These are phyloP conservation scores for Oikopleura albicans DNA, from an alignment of 23 tunicate genomes.

Conservation along the genomic window DNA sequence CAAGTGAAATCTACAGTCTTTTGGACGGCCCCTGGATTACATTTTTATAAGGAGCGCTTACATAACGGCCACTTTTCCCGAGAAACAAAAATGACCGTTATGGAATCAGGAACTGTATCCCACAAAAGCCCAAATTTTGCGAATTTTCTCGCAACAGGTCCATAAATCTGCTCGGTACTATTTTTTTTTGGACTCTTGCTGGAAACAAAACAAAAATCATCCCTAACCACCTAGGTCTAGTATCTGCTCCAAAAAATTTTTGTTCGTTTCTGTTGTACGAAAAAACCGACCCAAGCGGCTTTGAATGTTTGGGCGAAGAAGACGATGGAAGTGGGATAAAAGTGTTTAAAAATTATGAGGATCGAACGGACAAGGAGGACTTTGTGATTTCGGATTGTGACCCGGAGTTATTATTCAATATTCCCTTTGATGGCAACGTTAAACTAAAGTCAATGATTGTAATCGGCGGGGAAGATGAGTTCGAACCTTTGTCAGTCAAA, in stretches of 20 bases:
- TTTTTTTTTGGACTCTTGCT: no score
- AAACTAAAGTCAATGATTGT: constrained; percentile 58
- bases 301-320: constrained; percentile 56
- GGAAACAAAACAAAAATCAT: no score
- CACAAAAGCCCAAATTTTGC: no score
- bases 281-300: background rate
- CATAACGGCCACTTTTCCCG: no score
- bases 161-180: no score
- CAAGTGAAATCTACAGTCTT: no score
- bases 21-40: background rate
- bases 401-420: constrained; percentile 72
- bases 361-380: constrained; percentile 33
- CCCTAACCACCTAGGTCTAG: no score
- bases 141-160: no score
- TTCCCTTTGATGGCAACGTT: constrained; percentile 80
- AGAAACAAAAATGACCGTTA: no score
- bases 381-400: constrained; percentile 71
- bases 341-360: constrained; percentile 78
- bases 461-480: constrained; percentile 62
- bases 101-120: no score
- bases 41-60: no score
- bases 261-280: background rate
- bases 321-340: constrained; percentile 51
- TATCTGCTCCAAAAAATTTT: no score
- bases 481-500: constrained; percentile 51